Conservation (phyloP, 2,113 vertebrate genomes). For the Myrmecophaga tridactyla region DNA sequence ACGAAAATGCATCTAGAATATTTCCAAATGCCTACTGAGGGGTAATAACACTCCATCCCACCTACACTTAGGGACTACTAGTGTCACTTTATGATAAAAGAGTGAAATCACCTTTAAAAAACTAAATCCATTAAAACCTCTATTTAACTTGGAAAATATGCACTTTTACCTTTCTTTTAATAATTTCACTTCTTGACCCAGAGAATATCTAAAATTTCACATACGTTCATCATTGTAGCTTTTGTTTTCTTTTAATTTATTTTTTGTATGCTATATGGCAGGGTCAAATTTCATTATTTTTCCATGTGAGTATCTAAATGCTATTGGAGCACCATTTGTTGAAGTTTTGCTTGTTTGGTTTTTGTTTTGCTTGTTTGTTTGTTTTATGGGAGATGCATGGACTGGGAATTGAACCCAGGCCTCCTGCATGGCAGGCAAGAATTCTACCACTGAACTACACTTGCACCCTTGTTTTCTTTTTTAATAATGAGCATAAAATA, state of each 20-base stretch:
- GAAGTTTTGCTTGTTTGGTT: too few species aligned
- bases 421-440: too few species aligned
- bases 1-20: background rate
- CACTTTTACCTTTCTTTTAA: background rate
- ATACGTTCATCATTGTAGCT: background rate
- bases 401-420: too few species aligned
- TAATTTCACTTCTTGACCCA: background rate
- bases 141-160: background rate
- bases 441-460: too few species aligned
- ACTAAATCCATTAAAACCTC: background rate
- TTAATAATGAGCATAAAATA: background rate
- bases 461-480: too few species aligned
- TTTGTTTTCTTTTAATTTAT: too few species aligned
- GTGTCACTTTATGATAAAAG: background rate
- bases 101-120: background rate
- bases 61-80: background rate
- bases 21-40: background rate
- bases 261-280: too few species aligned
- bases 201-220: conserved; percentile 3
- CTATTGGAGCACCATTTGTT: too few species aligned
- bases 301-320: too few species aligned
- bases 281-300: too few species aligned
- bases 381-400: too few species aligned
- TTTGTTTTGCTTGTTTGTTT: too few species aligned
- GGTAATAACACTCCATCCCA: background rate